These are phyloP conservation scores for Parauchenoglanis punctatus DNA, from an alignment of 2,797 vertebrate species.

Conservation along the genomic window DNA sequence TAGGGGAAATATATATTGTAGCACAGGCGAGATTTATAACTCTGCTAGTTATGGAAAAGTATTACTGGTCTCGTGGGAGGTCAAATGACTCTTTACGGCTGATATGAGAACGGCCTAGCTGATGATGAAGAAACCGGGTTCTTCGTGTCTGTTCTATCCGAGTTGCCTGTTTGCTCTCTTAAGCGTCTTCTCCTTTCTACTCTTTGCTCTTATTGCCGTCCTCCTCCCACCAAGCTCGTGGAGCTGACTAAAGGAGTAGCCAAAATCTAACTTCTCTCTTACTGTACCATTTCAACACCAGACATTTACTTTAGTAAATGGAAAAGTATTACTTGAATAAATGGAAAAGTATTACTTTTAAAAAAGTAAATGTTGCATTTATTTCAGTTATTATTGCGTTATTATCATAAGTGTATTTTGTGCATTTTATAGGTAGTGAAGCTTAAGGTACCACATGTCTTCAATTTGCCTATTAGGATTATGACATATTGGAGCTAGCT, in stretches of 20 bases:
- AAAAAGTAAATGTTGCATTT: neutral
- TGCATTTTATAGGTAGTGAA: neutral
- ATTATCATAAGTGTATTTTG: neutral
- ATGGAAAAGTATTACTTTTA: neutral
- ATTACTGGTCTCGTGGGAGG: constrained; percentile 80
- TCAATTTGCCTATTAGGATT: constrained; percentile 12
- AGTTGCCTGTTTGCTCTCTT: constrained; percentile 59
- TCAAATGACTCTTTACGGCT: constrained; percentile 79
- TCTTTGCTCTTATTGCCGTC: constrained; percentile 54
- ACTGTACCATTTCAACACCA: neutral
- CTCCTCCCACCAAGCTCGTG: neutral
- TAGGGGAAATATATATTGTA: constrained; percentile 78
- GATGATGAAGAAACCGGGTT: constrained; percentile 79
- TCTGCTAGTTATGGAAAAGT: constrained; percentile 84
- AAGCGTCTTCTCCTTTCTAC: constrained; percentile 57
- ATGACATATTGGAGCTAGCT: neutral
- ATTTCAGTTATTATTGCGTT: neutral
- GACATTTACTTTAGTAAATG: constrained; percentile 3
- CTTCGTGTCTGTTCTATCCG: constrained; percentile 62
- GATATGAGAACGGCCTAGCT: constrained; percentile 74
- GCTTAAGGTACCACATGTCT: neutral
- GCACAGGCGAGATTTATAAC: constrained; percentile 85
- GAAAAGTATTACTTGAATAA: neutral
- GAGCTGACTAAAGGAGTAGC: neutral
- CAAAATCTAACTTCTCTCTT: neutral